phyloP scores from a whole-genome alignment of 1,140 invertebrate species.

The Drosophila nasuta region DNA sequence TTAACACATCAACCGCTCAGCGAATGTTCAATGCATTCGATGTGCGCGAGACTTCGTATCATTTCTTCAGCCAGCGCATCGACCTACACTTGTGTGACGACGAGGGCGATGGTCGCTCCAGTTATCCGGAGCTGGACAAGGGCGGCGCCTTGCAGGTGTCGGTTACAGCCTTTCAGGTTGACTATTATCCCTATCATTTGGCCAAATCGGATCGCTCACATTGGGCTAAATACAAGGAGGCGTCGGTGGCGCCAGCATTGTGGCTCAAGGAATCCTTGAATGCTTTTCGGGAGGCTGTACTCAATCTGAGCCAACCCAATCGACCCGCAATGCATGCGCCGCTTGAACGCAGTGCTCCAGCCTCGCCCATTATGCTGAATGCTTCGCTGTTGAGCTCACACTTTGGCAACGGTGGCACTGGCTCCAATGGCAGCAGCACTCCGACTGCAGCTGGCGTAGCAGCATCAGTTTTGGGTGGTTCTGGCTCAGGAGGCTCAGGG shows the following conservation, averaged over 20 bases:
- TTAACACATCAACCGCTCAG: conserved; percentile 85
- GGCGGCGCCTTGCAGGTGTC: conserved; percentile 98
- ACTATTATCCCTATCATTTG: conserved; percentile 98
- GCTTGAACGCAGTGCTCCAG: conserved; percentile 85
- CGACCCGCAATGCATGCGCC: conserved; percentile 87
- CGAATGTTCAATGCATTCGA: conserved; percentile 95
- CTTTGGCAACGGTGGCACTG: conserved; percentile 35
- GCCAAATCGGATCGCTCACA: conserved; percentile 93
- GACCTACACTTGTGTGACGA: conserved; percentile 99
- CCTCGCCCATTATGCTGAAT: conserved; percentile 75
- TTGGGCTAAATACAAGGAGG: conserved; percentile 92
- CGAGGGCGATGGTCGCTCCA: conserved; percentile 93
- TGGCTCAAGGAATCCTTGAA: conserved; percentile 90
- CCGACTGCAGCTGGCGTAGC: conserved; percentile 51
- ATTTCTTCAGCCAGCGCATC: conserved; percentile 96
- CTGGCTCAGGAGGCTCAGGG: conserved; percentile 48
- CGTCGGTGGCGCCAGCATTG: conserved; percentile 87
- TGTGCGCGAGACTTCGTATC: conserved; percentile 98
- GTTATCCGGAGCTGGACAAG: conserved; percentile 92
- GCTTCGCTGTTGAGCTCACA: conserved; percentile 58
- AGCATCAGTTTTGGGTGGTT: conserved; percentile 37
- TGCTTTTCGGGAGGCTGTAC: conserved; percentile 88
- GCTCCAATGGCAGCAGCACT: conserved; percentile 66
- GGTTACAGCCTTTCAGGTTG: conserved; percentile 94
- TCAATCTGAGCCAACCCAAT: conserved; percentile 88